Percentiles rank a stretch among this genome's conserved stretches.
phyloP scores from a whole-genome alignment of 37 sponge, comb jelly and placozoan genomes.

The Dysidea cf. avara region DNA sequence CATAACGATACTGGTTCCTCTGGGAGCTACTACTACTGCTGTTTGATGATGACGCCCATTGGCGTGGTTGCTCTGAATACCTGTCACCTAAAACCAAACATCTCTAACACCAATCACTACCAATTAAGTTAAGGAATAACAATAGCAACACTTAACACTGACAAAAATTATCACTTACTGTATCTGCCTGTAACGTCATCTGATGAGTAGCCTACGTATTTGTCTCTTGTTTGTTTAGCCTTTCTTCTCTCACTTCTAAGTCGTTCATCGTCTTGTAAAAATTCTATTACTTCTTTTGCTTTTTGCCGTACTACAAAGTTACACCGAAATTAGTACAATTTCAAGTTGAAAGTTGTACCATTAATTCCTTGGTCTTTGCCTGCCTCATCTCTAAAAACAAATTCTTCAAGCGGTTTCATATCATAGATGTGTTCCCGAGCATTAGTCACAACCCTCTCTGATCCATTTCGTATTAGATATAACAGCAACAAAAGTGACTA shows the following conservation, averaged over 20 bases:
- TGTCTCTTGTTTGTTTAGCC: conserved; percentile 90
- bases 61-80: too few species aligned
- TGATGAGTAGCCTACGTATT: conserved; percentile 92
- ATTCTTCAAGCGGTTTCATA: conserved; percentile 91
- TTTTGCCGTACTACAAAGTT: conserved; percentile 89
- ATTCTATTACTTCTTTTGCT: conserved; percentile 80
- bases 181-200: conserved; percentile 59
- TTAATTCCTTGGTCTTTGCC: conserved; percentile 99
- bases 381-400: conserved; percentile 79
- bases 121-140: too few species aligned
- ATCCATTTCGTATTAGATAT: conserved; percentile 92
- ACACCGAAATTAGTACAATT: not conserved
- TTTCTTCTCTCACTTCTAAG: conserved; percentile 87
- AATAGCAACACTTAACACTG: too few species aligned
- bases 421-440: conserved; percentile 97
- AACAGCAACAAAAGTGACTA: conserved; percentile 82
- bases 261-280: conserved; percentile 89
- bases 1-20: not conserved
- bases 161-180: too few species aligned
- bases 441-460: conserved; percentile 95
- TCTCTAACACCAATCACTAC: too few species aligned
- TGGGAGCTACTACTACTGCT: not conserved
- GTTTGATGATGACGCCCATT: too few species aligned
- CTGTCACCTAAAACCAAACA: not conserved
- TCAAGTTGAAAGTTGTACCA: conserved; percentile 43